Base-by-base conservation (phyloP, 2,888 invertebrate genomes). In the Pegoplata infirma region DNA sequence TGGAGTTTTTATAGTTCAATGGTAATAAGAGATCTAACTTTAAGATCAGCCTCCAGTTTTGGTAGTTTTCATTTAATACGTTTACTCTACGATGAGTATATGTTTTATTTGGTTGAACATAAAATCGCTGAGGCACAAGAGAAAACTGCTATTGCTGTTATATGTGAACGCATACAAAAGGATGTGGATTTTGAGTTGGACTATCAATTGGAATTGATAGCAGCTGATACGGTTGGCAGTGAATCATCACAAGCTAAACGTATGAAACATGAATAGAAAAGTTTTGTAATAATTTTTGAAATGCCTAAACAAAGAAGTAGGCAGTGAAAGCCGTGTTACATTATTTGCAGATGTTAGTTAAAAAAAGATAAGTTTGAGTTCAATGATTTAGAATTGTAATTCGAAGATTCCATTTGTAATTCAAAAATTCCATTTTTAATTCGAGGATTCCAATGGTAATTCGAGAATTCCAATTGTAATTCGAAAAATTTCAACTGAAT, bases 1-100 rank as follows among this genome's bases (percentile, higher is more conserved):
- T 99, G 99, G 99, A 98, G 97, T 82, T 99, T 98, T 91, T 99
- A 98, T 89, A 97, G 98, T 89, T 98, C 98, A 67, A 97, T 98
- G 94, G 97, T 99, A 72, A 99, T 99, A 84, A 92, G 99, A 56
- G 99, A 99, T 90, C 92, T 99, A 81, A 99, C 99, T 55, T 91
- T 99, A 81, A 91, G 97, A 83, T 98, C 98, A 78, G 99, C 99
- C 46, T 97, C 98, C 25, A 98, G 98, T 90, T 99, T 99, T 91
- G 99, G 99, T 63, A 98, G 98, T 82, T 99, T 99, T 91, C 99
- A 99, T 91, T 93, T 99, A 84, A 97, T 99, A 86, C 94, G 99
- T 56, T 92, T 99, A 86, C 92, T 99, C 74, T 99, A 98, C 90
- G 99, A 99, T 90, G 99, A 99, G 90, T 99, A 98, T 90, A 98